Percentiles rank a stretch among this genome's conserved stretches.
Conservation (phyloP, 2,888 invertebrate species). For the Heliconius sara region DNA sequence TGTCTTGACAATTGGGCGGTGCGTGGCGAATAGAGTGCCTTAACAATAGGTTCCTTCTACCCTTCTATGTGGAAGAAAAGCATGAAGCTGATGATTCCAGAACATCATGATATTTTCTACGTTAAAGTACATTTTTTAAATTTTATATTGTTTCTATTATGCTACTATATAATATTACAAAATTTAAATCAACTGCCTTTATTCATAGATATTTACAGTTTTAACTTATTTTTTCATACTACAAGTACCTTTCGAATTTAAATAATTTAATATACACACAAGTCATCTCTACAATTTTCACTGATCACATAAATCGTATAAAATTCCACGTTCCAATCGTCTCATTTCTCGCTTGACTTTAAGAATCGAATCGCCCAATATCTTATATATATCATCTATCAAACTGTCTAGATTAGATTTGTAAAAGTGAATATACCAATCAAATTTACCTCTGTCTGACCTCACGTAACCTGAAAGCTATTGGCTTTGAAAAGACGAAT, state of each 20-base stretch:
- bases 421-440: constrained; percentile 19
- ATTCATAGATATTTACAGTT: neutral
- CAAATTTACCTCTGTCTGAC: constrained; percentile 25
- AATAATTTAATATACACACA: neutral
- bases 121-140: too few species aligned
- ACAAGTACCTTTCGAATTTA: neutral
- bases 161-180: too few species aligned
- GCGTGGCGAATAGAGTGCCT: too few species aligned
- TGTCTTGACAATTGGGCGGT: too few species aligned
- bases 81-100: too few species aligned
- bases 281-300: neutral
- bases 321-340: neutral
- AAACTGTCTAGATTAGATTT: constrained; percentile 18
- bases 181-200: too few species aligned
- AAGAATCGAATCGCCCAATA: constrained; percentile 15
- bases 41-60: too few species aligned
- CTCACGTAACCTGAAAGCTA: constrained; percentile 4
- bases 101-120: too few species aligned
- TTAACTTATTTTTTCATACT: neutral
- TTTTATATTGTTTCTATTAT: too few species aligned
- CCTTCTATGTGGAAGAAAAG: too few species aligned
- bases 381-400: neutral
- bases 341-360: neutral
- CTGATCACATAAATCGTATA: neutral
- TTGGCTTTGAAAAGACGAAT: constrained; percentile 8